Evolutionary conservation across 2,888 invertebrate species (phyloP).

Genomic region (Rhyacophila evoluta): DNA sequence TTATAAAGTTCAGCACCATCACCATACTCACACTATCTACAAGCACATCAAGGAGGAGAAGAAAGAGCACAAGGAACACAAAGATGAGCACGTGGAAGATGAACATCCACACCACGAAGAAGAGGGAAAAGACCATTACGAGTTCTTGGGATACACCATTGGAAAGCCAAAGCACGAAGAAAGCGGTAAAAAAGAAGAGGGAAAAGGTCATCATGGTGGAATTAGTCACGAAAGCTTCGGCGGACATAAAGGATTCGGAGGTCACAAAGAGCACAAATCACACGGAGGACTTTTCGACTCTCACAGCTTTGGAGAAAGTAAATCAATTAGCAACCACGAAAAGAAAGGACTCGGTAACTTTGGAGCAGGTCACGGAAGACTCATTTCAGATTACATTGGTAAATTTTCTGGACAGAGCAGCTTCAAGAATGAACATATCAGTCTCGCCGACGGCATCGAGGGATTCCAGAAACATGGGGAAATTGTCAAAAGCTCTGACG

Average conservation of each 20-base stretch:
- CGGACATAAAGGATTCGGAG: neutral
- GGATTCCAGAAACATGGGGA: neutral
- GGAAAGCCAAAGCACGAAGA: neutral
- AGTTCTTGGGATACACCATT: neutral
- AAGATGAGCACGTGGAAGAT: neutral
- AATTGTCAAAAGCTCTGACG: neutral
- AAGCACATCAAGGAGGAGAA: neutral
- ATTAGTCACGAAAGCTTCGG: neutral
- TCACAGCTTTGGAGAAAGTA: neutral
- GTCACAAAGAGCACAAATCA: neutral
- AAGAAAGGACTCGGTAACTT: neutral
- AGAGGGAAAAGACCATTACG: neutral
- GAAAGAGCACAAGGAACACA: neutral
- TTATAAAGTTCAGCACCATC: neutral
- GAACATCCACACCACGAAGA: neutral
- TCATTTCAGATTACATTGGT: neutral
- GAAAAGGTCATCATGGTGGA: too few relatives aligned
- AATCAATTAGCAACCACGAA: neutral
- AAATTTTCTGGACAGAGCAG: neutral
- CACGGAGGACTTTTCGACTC: neutral
- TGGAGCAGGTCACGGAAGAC: neutral
- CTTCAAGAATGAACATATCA: neutral
- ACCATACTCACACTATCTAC: neutral
- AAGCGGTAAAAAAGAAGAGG: neutral
- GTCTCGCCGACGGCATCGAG: neutral